These are phyloP conservation scores for Sarcophaga bullata DNA, from an alignment of 1,140 invertebrate genomes.

Conservation along the genomic window DNA sequence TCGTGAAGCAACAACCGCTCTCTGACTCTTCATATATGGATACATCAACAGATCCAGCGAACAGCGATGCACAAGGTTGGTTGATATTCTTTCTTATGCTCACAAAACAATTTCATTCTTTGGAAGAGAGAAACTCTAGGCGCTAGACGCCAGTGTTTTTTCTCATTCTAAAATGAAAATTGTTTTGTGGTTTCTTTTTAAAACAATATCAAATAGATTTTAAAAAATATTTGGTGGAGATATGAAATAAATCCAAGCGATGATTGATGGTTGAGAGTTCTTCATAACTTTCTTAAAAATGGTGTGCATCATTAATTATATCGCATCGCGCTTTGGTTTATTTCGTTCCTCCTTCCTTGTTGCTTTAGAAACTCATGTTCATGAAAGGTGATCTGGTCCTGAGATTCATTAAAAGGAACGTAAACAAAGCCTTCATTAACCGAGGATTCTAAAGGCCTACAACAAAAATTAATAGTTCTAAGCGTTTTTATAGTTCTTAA, in stretches of 20 bases:
- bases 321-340: background rate
- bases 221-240: background rate
- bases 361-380: background rate
- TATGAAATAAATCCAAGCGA: constrained; percentile 26
- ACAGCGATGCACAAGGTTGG: constrained; percentile 66
- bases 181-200: constrained; percentile 8
- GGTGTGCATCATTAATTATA: background rate
- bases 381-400: background rate
- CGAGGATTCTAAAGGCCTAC: background rate
- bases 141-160: constrained; percentile 32
- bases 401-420: background rate
- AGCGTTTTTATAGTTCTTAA: too few relatives aligned
- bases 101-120: background rate
- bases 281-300: background rate
- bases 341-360: background rate
- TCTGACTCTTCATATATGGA: constrained; percentile 47
- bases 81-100: constrained; percentile 47
- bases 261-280: background rate
- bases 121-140: constrained; percentile 8
- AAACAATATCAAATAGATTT: constrained; percentile 3
- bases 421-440: background rate
- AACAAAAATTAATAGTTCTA: background rate
- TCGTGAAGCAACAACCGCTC: constrained; percentile 49
- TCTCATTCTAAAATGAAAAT: background rate
- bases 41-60: constrained; percentile 59